Percentiles rank a stretch among this genome's conserved stretches.
Conservation (phyloP, 2,113 vertebrate genomes). For the Rynchops niger region DNA sequence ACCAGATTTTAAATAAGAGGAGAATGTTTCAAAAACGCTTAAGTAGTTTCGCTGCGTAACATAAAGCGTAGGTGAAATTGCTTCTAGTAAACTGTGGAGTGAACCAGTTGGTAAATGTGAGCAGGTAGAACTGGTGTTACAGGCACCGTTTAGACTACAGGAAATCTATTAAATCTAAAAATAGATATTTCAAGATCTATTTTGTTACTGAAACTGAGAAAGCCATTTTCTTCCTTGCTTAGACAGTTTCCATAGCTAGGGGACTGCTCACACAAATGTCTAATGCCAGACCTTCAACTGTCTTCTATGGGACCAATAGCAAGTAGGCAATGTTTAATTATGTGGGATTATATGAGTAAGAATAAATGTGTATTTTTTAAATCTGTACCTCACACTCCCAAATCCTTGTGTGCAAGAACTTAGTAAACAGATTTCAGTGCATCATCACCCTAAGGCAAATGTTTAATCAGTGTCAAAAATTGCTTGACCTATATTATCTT, state of each 20-base stretch:
- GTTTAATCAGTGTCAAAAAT: neutral
- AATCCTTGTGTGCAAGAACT: neutral
- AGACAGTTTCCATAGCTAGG: neutral
- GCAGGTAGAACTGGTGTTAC: neutral
- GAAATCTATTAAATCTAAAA: neutral
- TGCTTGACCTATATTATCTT: neutral
- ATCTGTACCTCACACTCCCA: neutral
- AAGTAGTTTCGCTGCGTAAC: neutral
- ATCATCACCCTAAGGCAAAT: neutral
- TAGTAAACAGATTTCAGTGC: neutral
- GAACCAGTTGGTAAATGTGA: neutral
- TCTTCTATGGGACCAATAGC: neutral
- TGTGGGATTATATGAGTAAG: neutral
- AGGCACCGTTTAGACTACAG: neutral
- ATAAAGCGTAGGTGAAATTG: neutral
- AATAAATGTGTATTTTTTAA: neutral
- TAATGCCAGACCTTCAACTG: neutral
- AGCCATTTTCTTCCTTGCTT: neutral
- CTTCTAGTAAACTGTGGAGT: neutral
- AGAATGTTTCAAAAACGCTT: neutral
- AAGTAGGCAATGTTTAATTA: neutral
- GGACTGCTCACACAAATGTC: neutral
- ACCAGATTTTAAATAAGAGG: neutral
- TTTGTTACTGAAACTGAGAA: neutral
- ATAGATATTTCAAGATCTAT: neutral